Percentiles rank a stretch among this genome's conserved stretches.
phyloP scores from a whole-genome alignment of 2,113 vertebrate genomes.

The Poeciliopsis occidentalis region DNA sequence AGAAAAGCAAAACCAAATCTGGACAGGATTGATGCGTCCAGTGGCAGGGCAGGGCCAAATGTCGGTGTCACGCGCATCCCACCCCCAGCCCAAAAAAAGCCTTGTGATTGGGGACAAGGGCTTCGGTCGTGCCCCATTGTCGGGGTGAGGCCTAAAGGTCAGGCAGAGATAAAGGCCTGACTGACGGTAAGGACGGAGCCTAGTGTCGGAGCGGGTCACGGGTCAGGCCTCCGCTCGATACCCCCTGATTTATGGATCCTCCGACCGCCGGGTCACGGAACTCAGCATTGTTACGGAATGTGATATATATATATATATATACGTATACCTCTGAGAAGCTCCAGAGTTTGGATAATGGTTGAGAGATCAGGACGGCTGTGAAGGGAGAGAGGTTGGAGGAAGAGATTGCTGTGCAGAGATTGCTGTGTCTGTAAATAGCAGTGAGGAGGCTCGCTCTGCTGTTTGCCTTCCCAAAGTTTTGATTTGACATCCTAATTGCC shows the following conservation, averaged over 20 bases:
- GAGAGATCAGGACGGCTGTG: slow-evolving; percentile 47
- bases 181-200: slow-evolving; percentile 73
- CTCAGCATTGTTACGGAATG: slow-evolving; percentile 71
- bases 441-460: slow-evolving; percentile 68
- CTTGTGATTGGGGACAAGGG: slow-evolving; percentile 51
- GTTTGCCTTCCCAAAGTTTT: slow-evolving; percentile 75
- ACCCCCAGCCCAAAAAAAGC: slow-evolving; percentile 12
- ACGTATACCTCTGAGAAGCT: slow-evolving; percentile 20
- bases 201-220: slow-evolving; percentile 68
- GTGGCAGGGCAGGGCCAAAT: slow-evolving; percentile 28
- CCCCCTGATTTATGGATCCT: slow-evolving; percentile 66
- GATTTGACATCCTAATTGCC: slow-evolving; percentile 83
- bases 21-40: slow-evolving; percentile 32
- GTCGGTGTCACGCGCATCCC: slow-evolving; percentile 38
- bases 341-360: slow-evolving; percentile 56
- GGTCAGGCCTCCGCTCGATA: slow-evolving; percentile 60
- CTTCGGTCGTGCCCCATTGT: slow-evolving; percentile 47
- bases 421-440: slow-evolving; percentile 76
- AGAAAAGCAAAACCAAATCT: background rate
- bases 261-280: slow-evolving; percentile 62
- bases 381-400: slow-evolving; percentile 53
- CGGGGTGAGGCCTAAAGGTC: slow-evolving; percentile 66
- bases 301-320: slow-evolving; percentile 33
- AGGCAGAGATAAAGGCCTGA: slow-evolving; percentile 68
- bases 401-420: too few species aligned